phyloP scores from a whole-genome alignment of 2,797 vertebrate species.

The Chloroceryle inda region DNA sequence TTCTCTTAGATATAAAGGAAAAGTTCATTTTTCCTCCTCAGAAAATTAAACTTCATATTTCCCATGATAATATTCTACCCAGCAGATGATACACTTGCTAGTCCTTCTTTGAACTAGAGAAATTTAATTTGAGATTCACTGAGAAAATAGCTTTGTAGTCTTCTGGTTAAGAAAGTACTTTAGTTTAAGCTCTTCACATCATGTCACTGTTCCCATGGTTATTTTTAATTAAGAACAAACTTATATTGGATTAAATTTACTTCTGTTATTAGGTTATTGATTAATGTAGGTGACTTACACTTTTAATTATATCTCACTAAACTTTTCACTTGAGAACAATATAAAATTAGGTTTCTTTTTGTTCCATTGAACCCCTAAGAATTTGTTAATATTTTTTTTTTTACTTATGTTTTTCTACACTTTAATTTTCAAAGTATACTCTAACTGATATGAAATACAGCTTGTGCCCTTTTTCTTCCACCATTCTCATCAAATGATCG shows the following conservation, averaged over 20 bases:
- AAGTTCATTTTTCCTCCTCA: not conserved
- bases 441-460: not conserved
- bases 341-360: not conserved
- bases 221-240: not conserved
- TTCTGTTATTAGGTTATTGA: not conserved
- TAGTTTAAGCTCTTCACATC: not conserved
- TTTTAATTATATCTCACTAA: not conserved
- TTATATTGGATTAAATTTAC: not conserved
- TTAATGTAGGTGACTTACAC: not conserved
- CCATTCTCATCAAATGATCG: not conserved
- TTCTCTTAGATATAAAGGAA: not conserved
- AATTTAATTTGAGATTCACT: not conserved
- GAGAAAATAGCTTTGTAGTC: not conserved
- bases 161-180: not conserved
- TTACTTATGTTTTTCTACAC: not conserved
- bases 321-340: not conserved
- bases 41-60: not conserved
- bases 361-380: not conserved
- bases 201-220: not conserved
- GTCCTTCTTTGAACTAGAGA: not conserved
- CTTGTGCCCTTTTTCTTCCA: not conserved
- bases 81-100: not conserved
- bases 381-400: not conserved
- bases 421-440: not conserved
- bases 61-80: not conserved